Evolutionary conservation across 2,888 invertebrate species (phyloP), one percentile per base, ranked within the genome.

Genomic region (Habroteleia sp.): DNA sequence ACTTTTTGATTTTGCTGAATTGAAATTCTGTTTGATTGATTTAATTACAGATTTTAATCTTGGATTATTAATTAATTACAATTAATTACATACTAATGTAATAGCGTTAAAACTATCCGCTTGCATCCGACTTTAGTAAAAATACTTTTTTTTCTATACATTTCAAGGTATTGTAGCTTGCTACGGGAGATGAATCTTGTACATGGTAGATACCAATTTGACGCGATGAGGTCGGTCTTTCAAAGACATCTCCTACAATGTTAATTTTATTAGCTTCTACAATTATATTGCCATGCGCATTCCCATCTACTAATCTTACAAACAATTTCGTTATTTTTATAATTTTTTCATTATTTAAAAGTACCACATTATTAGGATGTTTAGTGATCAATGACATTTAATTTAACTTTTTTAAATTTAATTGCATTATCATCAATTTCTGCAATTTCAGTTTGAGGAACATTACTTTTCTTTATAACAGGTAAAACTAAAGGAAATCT

Each of bases 351-450:
- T 54, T 7, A 7, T 54, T 44, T 14, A 66, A 44, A 37, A 14
- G 44, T n/a, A 16, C 35, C 27, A 37, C 35, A 54, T 66, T 66
- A 66, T 66, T 54, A 7, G 66, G 66, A 29, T 66, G 52, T 0
- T 31, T 33, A 8, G 11, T 54, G 7, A 8, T 44, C 7, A 66
- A 37, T 1, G 27, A 46, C 37, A 17, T 52, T 20, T 0, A 33
- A 16, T 8, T 42, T 42, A 33, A 65, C 8, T 16, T 14, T 2
- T n/a, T 63, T 16, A 33, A 65, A 52, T 42, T 25, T 39, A 8
- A 41, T 41, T 7, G 10, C 8, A 2, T 3, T 56, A 17, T 39
- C n/a, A n/a, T n/a, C n/a, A 17, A 20, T 11, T 6, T 42, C 42
- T 42, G 11, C 6, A 11, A 20, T 60, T n/a, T 46, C 5, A 16